Evolutionary conservation across 2,888 invertebrate species (phyloP), one percentile per base, ranked within the genome.

Genomic region (Argyresthia albistria): DNA sequence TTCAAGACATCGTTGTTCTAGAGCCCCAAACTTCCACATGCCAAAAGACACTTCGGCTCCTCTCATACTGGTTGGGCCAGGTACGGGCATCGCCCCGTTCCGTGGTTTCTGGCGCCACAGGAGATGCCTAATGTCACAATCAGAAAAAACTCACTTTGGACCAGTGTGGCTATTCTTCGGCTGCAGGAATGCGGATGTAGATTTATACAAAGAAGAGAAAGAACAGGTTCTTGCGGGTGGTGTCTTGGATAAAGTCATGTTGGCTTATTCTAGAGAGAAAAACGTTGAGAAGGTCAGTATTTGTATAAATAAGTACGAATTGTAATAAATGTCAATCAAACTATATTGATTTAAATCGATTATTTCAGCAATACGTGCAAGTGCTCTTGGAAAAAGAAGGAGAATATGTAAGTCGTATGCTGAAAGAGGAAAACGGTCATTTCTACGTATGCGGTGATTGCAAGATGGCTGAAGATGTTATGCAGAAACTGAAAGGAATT

Each of bases 361-460:
- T 60, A 36, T 35, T 46, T 11, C 75, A 97, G 97, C 95, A 94
- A 63, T 97, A 98, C 70, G 97, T 98, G 0, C 98, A 98, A 90
- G 93, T 94, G 67, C 84, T 96, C 59, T 89, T 97, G 63, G 90
- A 92, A 73, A 89, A 92, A 52, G 95, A 96, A 78, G 93, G 94
- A 9, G 89, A 90, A 37, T 90, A 92, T 62, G 90, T 98, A 52
- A 95, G 93, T 67, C 88, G 90, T 51, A 89, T 95, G 78, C 80
- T 98, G 47, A 90, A 94, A 9, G 82, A 92, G 55, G 90, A 95
- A 68, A 90, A 91, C 52, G 97, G 97, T 0, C 97, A 97, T 72
- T 94, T 98, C 69, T 98, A 97, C 70, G 97, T 98, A 0, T 98
- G 98, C 66, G 98, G 98, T 9, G 98, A 98, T 80, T 97, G 97